Conservation (phyloP, 1,140 invertebrate genomes). For the Hestina assimilis region DNA sequence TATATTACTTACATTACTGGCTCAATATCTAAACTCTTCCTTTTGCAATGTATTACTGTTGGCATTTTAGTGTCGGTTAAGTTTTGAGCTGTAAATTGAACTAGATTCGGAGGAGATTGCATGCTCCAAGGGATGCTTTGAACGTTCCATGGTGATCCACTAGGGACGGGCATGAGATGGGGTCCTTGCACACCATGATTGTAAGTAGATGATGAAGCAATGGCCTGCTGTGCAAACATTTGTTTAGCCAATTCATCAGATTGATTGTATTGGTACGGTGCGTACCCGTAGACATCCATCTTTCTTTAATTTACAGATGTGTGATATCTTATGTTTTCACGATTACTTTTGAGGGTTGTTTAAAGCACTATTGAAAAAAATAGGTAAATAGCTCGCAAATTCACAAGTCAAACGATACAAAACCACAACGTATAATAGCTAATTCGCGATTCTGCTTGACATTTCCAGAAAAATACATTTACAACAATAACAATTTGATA, state of each 20-base stretch:
- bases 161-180: slow-evolving; percentile 64
- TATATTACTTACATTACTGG: slow-evolving; percentile 58
- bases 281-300: slow-evolving; percentile 65
- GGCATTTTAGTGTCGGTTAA: slow-evolving; percentile 35
- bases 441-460: slow-evolving; percentile 8
- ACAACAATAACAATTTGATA: background rate
- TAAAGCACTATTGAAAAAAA: background rate
- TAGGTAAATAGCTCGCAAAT: background rate
- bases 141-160: slow-evolving; percentile 68
- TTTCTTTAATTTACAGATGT: slow-evolving; percentile 1
- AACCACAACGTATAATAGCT: slow-evolving; percentile 4
- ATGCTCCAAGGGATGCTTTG: slow-evolving; percentile 67
- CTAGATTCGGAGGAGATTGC: slow-evolving; percentile 58
- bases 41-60: slow-evolving; percentile 57
- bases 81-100: slow-evolving; percentile 66
- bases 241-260: slow-evolving; percentile 62
- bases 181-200: slow-evolving; percentile 37
- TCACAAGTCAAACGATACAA: background rate
- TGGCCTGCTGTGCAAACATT: slow-evolving; percentile 57
- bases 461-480: slow-evolving; percentile 6
- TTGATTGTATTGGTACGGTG: slow-evolving; percentile 53
- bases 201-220: slow-evolving; percentile 37
- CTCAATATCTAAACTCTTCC: slow-evolving; percentile 65
- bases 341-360: background rate
- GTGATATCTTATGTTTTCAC: background rate